These are phyloP conservation scores for Synergus laeviventris DNA, from an alignment of 2,888 invertebrate species.

Conservation along the genomic window DNA sequence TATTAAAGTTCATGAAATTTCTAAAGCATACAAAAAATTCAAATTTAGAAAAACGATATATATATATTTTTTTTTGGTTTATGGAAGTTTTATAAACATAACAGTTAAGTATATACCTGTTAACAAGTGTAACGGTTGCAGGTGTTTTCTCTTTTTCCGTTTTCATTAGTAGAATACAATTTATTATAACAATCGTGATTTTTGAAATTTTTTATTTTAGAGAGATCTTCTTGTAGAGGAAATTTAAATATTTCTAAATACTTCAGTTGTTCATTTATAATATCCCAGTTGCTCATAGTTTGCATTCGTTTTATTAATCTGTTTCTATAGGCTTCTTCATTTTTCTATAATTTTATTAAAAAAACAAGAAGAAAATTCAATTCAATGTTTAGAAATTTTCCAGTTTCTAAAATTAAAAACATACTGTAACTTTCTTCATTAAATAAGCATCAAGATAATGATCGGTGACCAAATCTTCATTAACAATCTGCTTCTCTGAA, in stretches of 20 bases:
- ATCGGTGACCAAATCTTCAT: too few species aligned
- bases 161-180: neutral
- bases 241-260: conserved; percentile 24
- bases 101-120: neutral
- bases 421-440: too few species aligned
- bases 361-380: neutral
- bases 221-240: neutral
- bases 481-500: neutral
- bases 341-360: conserved; percentile 32
- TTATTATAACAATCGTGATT: neutral
- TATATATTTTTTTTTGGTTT: neutral
- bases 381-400: neutral
- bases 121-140: neutral
- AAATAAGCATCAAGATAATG: too few species aligned
- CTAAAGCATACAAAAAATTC: too few species aligned
- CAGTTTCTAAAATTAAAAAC: neutral
- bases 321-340: conserved; percentile 36
- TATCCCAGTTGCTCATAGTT: conserved; percentile 29
- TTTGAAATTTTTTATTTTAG: neutral
- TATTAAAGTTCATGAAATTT: too few species aligned
- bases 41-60: neutral
- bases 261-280: conserved; percentile 10
- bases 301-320: conserved; percentile 26
- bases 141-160: neutral
- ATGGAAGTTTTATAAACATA: neutral